A percentile compares a stretch with the other conserved stretches of the same genome.
Conservation (phyloP, 2,888 invertebrate species). For the Lottia gigantea region DNA sequence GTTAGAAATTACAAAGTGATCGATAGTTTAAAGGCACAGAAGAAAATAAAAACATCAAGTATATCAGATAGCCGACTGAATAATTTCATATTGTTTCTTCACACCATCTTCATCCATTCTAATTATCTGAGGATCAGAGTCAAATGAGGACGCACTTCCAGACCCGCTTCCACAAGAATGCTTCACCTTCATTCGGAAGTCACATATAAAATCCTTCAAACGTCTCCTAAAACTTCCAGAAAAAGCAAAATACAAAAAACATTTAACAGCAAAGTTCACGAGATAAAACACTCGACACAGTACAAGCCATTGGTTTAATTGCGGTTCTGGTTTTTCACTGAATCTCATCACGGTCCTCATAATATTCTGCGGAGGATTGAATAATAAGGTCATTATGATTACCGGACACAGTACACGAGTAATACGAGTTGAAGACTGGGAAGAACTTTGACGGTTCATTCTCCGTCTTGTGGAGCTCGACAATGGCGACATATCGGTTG, state of each 20-base stretch:
- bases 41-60: no score
- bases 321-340: background rate
- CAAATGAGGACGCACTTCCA: background rate
- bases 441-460: slow-evolving; percentile 2
- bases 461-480: slow-evolving; percentile 7
- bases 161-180: background rate
- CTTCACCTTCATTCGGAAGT: background rate
- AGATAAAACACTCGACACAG: slow-evolving; percentile 24
- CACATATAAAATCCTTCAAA: background rate
- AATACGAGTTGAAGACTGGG: slow-evolving; percentile 21
- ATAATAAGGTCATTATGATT: slow-evolving; percentile 24
- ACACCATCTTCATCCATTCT: background rate
- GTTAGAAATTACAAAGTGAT: no score
- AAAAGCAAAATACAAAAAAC: slow-evolving; percentile 30
- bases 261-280: slow-evolving; percentile 29
- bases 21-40: no score
- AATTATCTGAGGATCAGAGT: background rate
- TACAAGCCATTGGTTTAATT: slow-evolving; percentile 16
- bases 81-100: background rate
- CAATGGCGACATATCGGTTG: slow-evolving; percentile 20
- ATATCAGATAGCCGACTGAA: background rate
- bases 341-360: slow-evolving; percentile 22
- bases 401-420: slow-evolving; percentile 33
- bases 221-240: slow-evolving; percentile 30
- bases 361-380: slow-evolving; percentile 26